phyloP scores from a whole-genome alignment of 2,797 vertebrate species.

The Hypotaenidia okinawae region DNA sequence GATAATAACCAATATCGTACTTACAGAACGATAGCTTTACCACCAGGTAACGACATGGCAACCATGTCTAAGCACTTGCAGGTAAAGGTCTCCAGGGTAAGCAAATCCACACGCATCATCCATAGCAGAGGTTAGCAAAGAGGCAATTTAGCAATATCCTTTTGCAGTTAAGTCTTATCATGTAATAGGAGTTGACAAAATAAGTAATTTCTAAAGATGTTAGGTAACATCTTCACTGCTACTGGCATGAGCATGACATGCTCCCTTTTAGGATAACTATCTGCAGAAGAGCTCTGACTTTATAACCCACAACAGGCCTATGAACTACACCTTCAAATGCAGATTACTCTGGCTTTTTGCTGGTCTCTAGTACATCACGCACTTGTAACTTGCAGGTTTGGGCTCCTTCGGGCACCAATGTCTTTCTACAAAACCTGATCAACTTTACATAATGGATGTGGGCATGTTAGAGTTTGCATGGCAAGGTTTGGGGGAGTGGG shows the following conservation, averaged over 20 bases:
- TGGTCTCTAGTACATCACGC: rapidly evolving
- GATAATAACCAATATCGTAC: no score
- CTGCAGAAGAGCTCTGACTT: background rate
- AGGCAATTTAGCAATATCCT: no score
- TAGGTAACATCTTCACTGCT: background rate
- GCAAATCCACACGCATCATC: background rate
- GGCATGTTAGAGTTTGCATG: no score
- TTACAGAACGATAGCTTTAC: rapidly evolving
- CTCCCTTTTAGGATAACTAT: background rate
- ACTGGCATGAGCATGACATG: rapidly evolving
- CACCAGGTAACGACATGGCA: background rate
- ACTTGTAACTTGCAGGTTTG: background rate
- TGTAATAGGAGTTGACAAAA: background rate
- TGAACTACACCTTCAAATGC: background rate
- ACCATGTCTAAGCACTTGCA: background rate
- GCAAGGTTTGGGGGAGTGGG: no score
- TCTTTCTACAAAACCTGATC: background rate
- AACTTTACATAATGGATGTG: rapidly evolving
- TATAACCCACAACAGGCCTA: background rate
- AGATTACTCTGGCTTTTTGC: no score
- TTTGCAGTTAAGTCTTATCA: background rate
- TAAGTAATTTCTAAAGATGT: rapidly evolving
- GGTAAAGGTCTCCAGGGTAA: background rate
- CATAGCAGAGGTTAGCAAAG: background rate
- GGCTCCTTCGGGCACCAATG: rapidly evolving